A percentile compares a stretch with the other conserved stretches of the same genome.
phyloP scores from a whole-genome alignment of 1,140 invertebrate species.

The Zaprionus capensis region DNA sequence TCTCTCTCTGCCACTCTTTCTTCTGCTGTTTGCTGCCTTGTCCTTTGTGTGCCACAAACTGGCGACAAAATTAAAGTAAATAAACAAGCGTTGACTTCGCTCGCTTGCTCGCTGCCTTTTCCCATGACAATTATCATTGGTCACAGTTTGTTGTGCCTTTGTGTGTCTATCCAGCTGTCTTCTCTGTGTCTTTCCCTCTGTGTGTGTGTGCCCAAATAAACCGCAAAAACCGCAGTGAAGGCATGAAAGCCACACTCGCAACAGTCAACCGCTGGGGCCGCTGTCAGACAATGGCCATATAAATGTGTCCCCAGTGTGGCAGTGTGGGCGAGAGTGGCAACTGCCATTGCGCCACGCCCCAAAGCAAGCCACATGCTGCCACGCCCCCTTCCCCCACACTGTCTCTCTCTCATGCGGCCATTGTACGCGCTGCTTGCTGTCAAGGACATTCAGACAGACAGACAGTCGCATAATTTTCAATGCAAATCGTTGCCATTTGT shows the following conservation, averaged over 20 bases:
- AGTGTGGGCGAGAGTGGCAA: not conserved
- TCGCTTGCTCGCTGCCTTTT: conserved; percentile 22
- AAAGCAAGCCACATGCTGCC: conserved; percentile 15
- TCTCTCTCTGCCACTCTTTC: not conserved
- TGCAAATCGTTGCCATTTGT: conserved; percentile 68
- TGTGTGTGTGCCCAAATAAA: conserved; percentile 61
- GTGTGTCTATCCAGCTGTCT: conserved; percentile 1
- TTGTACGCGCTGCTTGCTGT: conserved; percentile 34
- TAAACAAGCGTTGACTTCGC: conserved; percentile 59
- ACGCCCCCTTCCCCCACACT: not conserved
- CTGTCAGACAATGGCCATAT: conserved; percentile 68
- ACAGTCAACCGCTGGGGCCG: conserved; percentile 45
- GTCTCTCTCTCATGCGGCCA: conserved; percentile 11
- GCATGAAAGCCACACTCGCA: conserved; percentile 50
- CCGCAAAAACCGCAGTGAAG: conserved; percentile 59
- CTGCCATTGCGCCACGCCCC: conserved; percentile 27
- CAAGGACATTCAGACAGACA: conserved; percentile 51
- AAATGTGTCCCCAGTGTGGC: conserved; percentile 58
- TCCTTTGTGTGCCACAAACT: conserved; percentile 66
- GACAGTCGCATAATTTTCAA: conserved; percentile 71
- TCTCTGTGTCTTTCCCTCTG: conserved; percentile 1
- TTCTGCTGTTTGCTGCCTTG: conserved; percentile 20
- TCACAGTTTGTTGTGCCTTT: conserved; percentile 69
- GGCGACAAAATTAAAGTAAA: conserved; percentile 79
- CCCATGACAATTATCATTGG: conserved; percentile 69